Percentiles rank a stretch among this genome's conserved stretches.
Conservation (phyloP, 2,113 vertebrate species). For the Butorides virescens region DNA sequence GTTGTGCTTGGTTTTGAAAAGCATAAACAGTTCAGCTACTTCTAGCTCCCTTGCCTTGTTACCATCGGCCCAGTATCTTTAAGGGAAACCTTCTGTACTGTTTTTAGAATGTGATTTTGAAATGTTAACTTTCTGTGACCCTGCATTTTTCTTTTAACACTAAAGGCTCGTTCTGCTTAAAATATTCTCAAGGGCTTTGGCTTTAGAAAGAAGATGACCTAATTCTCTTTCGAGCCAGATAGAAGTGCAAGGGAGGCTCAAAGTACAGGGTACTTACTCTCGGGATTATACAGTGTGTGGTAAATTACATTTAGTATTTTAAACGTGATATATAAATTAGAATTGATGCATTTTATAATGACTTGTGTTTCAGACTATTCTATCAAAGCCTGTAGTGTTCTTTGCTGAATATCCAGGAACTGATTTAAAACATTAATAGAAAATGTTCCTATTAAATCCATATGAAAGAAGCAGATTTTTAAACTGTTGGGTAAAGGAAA, state of each 20-base stretch:
- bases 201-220: slow-evolving; percentile 6
- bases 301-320: not conserved
- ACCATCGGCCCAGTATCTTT: not conserved
- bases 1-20: not conserved
- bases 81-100: not conserved
- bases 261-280: not conserved
- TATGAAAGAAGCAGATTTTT: not conserved
- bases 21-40: not conserved
- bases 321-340: not conserved
- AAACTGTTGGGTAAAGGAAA: not conserved
- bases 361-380: not conserved
- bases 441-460: not conserved
- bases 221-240: not conserved
- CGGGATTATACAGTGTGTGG: not conserved
- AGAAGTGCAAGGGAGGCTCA: not conserved
- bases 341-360: not conserved
- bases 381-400: not conserved
- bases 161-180: not conserved
- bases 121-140: slow-evolving; percentile 23
- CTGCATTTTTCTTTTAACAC: not conserved
- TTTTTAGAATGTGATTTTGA: slow-evolving; percentile 2
- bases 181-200: not conserved
- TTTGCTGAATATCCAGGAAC: not conserved
- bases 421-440: not conserved
- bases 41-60: not conserved